These are phyloP conservation scores for Mya arenaria DNA, from an alignment of 1,140 invertebrate genomes.

Conservation along the genomic window DNA sequence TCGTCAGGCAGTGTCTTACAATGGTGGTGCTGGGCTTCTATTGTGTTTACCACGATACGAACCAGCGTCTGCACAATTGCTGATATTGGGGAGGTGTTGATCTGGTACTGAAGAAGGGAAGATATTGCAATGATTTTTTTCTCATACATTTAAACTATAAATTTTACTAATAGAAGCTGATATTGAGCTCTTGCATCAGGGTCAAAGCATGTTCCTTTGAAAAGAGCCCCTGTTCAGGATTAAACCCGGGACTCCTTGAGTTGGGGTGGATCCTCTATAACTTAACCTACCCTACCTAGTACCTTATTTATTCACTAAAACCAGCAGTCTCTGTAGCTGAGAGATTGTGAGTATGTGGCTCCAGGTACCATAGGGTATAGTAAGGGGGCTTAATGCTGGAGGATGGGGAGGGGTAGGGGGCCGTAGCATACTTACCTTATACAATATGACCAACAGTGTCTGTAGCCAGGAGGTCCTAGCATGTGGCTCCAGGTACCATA, in stretches of 20 bases:
- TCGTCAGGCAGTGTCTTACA: slow-evolving; percentile 79
- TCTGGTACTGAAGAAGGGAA: slow-evolving; percentile 89
- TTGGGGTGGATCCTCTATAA: too few species aligned
- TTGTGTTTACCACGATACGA: slow-evolving; percentile 95
- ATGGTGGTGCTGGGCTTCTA: slow-evolving; percentile 93
- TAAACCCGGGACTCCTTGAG: too few species aligned
- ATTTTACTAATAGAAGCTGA: too few species aligned
- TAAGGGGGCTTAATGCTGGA: slow-evolving; percentile 84
- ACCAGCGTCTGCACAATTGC: slow-evolving; percentile 91
- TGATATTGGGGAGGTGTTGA: slow-evolving; percentile 90
- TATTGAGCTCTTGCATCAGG: too few species aligned
- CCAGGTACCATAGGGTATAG: slow-evolving; percentile 94
- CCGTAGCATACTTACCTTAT: slow-evolving; percentile 93
- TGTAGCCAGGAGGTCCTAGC: slow-evolving; percentile 95
- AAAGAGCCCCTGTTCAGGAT: too few species aligned
- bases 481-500: slow-evolving; percentile 93
- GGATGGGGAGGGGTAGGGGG: slow-evolving; percentile 94
- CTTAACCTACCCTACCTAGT: too few species aligned
- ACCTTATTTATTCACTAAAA: slow-evolving; percentile 96
- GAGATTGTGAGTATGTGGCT: slow-evolving; percentile 89
- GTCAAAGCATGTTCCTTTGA: too few species aligned
- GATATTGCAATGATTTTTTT: background rate
- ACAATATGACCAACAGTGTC: slow-evolving; percentile 93
- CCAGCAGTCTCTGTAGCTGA: slow-evolving; percentile 95
- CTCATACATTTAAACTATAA: too few species aligned